phyloP scores from a whole-genome alignment of 2,797 vertebrate species.

The Phoeniculus purpureus region DNA sequence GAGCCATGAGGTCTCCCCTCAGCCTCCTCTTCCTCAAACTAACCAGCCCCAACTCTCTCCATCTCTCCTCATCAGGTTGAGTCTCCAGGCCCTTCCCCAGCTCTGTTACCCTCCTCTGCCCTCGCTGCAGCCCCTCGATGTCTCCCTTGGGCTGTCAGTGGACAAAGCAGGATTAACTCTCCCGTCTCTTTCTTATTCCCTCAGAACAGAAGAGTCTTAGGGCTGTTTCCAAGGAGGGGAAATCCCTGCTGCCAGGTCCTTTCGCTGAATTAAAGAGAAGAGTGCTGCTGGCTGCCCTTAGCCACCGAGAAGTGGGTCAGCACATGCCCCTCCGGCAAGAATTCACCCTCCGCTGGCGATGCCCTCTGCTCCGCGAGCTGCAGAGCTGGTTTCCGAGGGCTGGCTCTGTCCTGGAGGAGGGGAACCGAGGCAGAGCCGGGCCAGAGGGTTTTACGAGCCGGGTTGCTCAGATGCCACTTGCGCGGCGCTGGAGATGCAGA shows the following conservation, averaged over 20 bases:
- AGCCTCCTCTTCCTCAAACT: no score
- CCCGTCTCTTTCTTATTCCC: not conserved
- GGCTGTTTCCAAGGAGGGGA: not conserved
- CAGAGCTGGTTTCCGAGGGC: not conserved
- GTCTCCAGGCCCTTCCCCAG: no score
- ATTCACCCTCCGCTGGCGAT: not conserved
- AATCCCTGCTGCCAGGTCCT: not conserved
- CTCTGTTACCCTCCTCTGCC: no score
- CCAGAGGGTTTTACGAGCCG: not conserved
- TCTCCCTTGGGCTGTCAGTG: not conserved
- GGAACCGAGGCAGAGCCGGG: not conserved
- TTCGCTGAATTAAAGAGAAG: not conserved
- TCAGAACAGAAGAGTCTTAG: not conserved
- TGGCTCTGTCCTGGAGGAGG: not conserved
- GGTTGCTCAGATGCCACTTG: not conserved
- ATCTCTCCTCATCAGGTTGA: no score
- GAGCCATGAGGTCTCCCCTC: no score
- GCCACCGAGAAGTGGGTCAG: not conserved
- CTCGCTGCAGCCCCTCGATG: no score
- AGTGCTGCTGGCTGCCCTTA: not conserved
- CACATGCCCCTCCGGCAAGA: not conserved
- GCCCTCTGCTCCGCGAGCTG: accelerated
- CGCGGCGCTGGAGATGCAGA: not conserved
- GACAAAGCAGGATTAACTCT: not conserved
- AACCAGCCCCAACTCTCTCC: no score